Conservation (phyloP, 2,888 invertebrate species). For the Helleia helle region DNA sequence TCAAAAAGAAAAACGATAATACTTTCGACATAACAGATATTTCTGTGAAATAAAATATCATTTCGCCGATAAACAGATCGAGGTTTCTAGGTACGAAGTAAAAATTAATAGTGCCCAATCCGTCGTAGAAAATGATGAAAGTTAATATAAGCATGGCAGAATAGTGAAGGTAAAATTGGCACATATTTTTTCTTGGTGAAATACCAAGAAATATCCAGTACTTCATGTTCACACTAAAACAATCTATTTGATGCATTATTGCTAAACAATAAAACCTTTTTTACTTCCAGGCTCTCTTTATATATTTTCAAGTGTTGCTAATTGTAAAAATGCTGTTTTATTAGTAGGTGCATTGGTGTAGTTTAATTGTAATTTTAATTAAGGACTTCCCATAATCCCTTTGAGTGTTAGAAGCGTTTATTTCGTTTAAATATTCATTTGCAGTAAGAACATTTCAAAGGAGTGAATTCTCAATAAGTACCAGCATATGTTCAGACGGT, state of each 20-base stretch:
- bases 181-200: conserved; percentile 25
- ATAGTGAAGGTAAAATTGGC: conserved; percentile 28
- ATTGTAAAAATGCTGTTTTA: background rate
- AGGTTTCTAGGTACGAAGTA: conserved; percentile 34
- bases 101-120: conserved; percentile 33
- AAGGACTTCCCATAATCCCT: background rate
- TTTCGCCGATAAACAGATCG: conserved; percentile 37
- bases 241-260: conserved; percentile 33
- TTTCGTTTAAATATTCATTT: conserved; percentile 15
- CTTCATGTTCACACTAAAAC: conserved; percentile 34
- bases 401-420: background rate
- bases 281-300: background rate
- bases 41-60: conserved; percentile 42
- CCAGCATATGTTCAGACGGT: conserved; percentile 16
- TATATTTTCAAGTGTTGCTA: background rate
- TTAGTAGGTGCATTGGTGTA: background rate
- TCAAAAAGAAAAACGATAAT: conserved; percentile 32
- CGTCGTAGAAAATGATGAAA: conserved; percentile 28
- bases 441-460: conserved; percentile 15
- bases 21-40: conserved; percentile 34
- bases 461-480: conserved; percentile 18
- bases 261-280: background rate
- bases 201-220: conserved; percentile 39
- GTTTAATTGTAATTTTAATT: conserved; percentile 8
- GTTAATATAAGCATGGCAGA: conserved; percentile 25